Percentiles rank a stretch among this genome's conserved stretches.
Conservation (phyloP, 2,888 invertebrate species). For the Pandemis cinnamomeana region DNA sequence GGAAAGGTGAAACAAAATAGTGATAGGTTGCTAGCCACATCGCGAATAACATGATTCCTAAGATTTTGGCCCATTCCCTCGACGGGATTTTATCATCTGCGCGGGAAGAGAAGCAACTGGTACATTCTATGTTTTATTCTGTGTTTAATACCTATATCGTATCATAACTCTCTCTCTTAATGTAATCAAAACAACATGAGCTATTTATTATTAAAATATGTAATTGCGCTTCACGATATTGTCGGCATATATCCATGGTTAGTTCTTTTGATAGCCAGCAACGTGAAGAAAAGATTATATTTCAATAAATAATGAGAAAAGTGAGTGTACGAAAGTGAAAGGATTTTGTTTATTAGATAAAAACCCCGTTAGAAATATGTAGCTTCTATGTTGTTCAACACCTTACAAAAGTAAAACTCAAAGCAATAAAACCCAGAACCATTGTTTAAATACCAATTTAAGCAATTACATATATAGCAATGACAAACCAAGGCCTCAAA, state of each 20-base stretch:
- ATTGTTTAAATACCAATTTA: conserved; percentile 13
- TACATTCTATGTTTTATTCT: too few relatives aligned
- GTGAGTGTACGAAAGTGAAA: background rate
- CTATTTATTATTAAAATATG: background rate
- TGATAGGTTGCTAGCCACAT: too few relatives aligned
- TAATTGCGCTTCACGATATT: background rate
- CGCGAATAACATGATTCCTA: too few relatives aligned
- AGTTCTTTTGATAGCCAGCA: background rate
- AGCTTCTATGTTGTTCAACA: background rate
- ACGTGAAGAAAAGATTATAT: background rate
- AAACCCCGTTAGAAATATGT: background rate
- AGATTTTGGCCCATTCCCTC: too few relatives aligned
- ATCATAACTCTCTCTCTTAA: too few relatives aligned
- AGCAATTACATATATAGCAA: conserved; percentile 14
- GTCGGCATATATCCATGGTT: background rate
- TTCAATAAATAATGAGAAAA: background rate
- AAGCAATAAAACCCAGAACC: background rate
- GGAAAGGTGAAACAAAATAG: too few relatives aligned
- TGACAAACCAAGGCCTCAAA: conserved; percentile 22
- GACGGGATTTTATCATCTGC: too few relatives aligned
- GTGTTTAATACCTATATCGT: too few relatives aligned
- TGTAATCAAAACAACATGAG: too few relatives aligned
- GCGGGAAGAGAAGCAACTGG: too few relatives aligned
- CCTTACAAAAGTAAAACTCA: background rate
- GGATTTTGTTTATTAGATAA: background rate